Conservation (phyloP, 2,113 vertebrate species). For the Rynchops niger region DNA sequence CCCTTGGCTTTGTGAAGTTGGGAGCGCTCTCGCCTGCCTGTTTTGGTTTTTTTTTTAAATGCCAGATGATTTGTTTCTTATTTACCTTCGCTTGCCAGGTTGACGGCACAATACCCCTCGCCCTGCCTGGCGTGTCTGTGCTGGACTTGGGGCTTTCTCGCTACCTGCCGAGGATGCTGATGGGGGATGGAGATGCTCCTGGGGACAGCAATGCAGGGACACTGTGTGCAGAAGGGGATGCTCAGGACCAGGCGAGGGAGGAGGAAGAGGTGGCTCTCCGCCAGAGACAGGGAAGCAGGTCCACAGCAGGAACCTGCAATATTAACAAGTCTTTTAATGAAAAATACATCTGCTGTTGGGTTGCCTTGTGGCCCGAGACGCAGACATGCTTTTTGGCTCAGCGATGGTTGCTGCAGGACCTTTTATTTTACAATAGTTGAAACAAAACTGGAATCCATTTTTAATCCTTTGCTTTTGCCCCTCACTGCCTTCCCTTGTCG, state of each 20-base stretch:
- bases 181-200: not conserved
- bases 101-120: rapidly evolving
- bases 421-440: conserved; percentile 9
- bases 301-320: not conserved
- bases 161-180: not conserved
- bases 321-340: conserved; percentile 33
- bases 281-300: not conserved
- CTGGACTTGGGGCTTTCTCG: not conserved
- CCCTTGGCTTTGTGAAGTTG: not conserved
- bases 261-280: not conserved
- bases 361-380: rapidly evolving
- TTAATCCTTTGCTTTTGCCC: not conserved
- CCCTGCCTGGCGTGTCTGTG: rapidly evolving
- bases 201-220: not conserved
- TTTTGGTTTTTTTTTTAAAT: not conserved
- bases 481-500: not conserved
- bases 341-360: conserved; percentile 7
- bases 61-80: not conserved
- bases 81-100: not conserved
- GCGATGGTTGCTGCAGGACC: not conserved
- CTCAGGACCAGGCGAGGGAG: not conserved
- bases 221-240: not conserved
- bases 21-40: rapidly evolving
- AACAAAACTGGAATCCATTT: conserved; percentile 42
- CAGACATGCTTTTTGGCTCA: not conserved